Evolutionary conservation across 2,888 invertebrate genomes (phyloP), one percentile per base, ranked within the genome.

Genomic region (Opisthograptis luteolata): DNA sequence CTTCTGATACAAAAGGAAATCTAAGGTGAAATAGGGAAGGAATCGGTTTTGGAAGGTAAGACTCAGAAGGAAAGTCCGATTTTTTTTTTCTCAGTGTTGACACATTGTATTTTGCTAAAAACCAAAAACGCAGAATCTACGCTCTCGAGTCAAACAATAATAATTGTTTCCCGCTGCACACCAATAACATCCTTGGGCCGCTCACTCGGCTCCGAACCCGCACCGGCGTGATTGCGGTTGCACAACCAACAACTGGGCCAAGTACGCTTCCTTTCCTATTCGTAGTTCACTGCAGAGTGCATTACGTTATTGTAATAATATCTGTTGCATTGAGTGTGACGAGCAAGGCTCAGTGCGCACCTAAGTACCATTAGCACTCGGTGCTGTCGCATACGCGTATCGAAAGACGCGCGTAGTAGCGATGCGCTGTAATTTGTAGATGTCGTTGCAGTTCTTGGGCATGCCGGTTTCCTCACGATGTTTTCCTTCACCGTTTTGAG

Each of bases 211-310:
- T 71, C 73, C 68, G 54, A 67, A 59, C 61, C 60, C 48, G 17
- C 35, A 36, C 44, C 22, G 47, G 60, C 68, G 61, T 65, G 67
- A 73, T 70, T 73, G 72, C 73, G 47, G 31, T 73, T 81, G 74
- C 74, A 73, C 71, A 73, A 73, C 74, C 64, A 55, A 17, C 64
- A 83, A 66, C 73, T 71, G 64, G 85, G 86, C 84, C 86, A 85
- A 85, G 85, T 68, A 79, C 81, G 79, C 79, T 84, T 83, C 84
- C 84, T 79, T 83, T 84, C 65, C 39, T 47, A 43, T 44, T 41
- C 81, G 60, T 37, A 52, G 56, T 53, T 58, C 43, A 44, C 56
- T 46, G 47, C 34, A 54, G 43, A n/a, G n/a, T n/a, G n/a, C n/a
- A n/a, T 48, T 43, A 43, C 40, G 32, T 28, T 41, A 20, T 22